Base-by-base conservation (phyloP, 2,113 vertebrate species). In the Melanotaenia duboulayi region DNA sequence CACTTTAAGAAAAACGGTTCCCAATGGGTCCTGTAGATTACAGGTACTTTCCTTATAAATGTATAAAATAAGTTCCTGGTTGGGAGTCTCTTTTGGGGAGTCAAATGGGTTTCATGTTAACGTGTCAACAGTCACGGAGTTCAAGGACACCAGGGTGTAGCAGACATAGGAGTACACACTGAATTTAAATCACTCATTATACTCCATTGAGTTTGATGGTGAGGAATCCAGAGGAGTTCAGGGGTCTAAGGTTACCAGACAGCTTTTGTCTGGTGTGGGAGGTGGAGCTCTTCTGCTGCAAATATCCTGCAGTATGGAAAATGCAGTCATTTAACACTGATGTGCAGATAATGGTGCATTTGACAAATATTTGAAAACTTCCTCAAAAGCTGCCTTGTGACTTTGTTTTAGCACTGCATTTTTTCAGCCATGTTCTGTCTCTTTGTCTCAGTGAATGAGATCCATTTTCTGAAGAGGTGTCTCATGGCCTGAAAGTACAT, bases 161-260 rank as follows among this genome's bases (percentile, higher is more conserved):
- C 75, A 66, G 76, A 86, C 80, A 56, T 35, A 68, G 57, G 44
- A 22, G 68, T 62, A 55, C 59, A 76, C 7, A 50, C 42, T 54
- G 83, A 73, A 87, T 87, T 88, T 80, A 89, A 89, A 91, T 89
- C 12, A 60, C 74, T 90, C 69, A 74, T 90, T 87, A 83, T 62
- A 42, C 48, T 71, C 42, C 55, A 59, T 56, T 75, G 63, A 67
- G 73, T 85, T 81, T 78, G 71, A 81, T 78, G 69, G 50, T n/a
- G 44, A 73, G 55, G 77, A 83, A 77, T 83, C 73, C 32, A 10
- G 61, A 69, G 83, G 76, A 81, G 84, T 88, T 89, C 66, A 65
- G 70, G 66, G 86, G 88, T 90, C 80, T 77, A 88, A 87, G 89
- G 90, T 90, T 90, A 87, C 83, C 78, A 91, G 87, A 91, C 84